Evolutionary conservation across 2,888 invertebrate species (phyloP).

Genomic region (Plagodis pulveraria): DNA sequence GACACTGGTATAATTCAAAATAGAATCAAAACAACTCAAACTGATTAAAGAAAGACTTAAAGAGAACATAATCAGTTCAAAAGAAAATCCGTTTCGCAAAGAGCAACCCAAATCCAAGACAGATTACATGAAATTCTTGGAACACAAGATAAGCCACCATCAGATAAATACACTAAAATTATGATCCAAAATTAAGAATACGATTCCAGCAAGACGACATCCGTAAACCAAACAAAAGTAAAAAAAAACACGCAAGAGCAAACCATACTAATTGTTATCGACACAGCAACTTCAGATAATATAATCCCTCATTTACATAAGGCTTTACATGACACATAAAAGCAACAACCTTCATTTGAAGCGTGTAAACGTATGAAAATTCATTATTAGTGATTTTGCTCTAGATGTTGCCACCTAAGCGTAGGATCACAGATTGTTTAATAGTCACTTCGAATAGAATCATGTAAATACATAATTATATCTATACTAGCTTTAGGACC

Average conservation of each 20-base stretch:
- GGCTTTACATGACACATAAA: slow-evolving; percentile 29
- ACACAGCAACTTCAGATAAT: slow-evolving; percentile 13
- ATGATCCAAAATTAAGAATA: no score
- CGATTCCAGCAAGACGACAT: background rate
- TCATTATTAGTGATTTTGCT: slow-evolving; percentile 17
- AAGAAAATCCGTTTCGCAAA: no score
- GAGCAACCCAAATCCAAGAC: no score
- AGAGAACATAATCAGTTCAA: no score
- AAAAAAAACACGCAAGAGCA: slow-evolving; percentile 1
- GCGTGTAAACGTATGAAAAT: slow-evolving; percentile 32
- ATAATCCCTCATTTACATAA: slow-evolving; percentile 27
- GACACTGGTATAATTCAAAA: no score
- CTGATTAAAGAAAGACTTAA: no score
- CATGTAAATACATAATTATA: background rate
- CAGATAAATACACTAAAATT: no score
- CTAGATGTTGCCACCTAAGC: slow-evolving; percentile 17
- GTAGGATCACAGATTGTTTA: background rate
- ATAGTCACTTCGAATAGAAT: background rate
- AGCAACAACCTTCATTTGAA: slow-evolving; percentile 26
- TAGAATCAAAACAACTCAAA: no score
- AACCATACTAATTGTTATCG: slow-evolving; percentile 12
- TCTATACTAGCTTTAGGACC: no score
- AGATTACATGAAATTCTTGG: no score
- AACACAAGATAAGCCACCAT: no score
- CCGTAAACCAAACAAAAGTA: background rate